phyloP scores from a whole-genome alignment of 2,797 vertebrate genomes.

The Macrochelys suwanniensis region DNA sequence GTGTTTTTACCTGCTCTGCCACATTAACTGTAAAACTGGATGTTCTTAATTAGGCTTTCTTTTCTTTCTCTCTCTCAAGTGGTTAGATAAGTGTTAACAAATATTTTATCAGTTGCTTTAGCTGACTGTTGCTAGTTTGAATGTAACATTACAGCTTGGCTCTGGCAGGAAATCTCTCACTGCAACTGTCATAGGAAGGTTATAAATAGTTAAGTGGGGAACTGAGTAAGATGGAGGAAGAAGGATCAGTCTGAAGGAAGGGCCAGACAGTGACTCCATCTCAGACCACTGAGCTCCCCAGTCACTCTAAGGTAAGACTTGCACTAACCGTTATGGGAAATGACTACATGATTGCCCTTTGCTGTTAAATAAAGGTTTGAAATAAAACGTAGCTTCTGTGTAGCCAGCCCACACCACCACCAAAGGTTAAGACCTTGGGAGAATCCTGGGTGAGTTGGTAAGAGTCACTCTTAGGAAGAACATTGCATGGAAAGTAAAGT shows the following conservation, averaged over 20 bases:
- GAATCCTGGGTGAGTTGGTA: not conserved
- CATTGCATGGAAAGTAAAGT: not conserved
- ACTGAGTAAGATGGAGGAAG: not conserved
- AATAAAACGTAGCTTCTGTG: not conserved
- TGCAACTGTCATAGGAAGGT: not conserved
- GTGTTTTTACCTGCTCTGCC: not conserved
- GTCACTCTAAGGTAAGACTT: not conserved
- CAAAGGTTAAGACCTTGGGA: not conserved
- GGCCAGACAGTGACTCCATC: not conserved
- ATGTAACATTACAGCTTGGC: not conserved
- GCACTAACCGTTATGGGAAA: not conserved
- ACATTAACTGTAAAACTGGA: not conserved
- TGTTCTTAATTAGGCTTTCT: not conserved
- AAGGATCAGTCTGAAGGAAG: not conserved
- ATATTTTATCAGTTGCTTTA: not conserved
- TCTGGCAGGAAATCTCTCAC: not conserved
- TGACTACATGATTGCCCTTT: not conserved
- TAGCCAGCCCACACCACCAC: not conserved
- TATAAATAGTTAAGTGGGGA: not conserved
- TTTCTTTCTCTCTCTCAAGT: not conserved
- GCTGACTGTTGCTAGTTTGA: not conserved
- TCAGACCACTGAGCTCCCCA: not conserved
- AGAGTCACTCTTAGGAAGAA: not conserved
- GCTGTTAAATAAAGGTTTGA: not conserved
- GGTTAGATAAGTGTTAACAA: not conserved